Evolutionary conservation across 2,113 vertebrate species (phyloP).

Genomic region (Dromas ardeola): DNA sequence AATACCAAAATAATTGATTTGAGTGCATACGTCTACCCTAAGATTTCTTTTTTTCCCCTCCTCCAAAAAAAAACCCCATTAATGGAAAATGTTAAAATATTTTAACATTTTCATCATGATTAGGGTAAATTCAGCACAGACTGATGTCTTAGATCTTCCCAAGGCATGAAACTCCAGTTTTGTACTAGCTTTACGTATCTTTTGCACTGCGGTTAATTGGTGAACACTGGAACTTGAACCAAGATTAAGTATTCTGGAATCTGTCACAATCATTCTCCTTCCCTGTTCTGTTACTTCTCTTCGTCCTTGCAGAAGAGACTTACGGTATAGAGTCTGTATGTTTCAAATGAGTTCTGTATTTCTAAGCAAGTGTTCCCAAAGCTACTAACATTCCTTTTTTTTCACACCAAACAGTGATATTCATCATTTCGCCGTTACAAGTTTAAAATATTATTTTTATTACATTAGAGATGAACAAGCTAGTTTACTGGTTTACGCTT

Average conservation of each 20-base stretch:
- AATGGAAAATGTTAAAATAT: neutral
- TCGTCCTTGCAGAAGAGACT: neutral
- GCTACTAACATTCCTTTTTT: neutral
- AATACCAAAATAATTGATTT: neutral
- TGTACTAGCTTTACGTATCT: neutral
- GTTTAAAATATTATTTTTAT: neutral
- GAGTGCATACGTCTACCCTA: neutral
- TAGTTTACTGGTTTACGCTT: neutral
- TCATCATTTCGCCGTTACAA: neutral
- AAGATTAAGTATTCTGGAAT: neutral
- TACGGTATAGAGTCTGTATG: neutral
- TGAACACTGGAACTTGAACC: neutral
- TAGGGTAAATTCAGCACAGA: neutral
- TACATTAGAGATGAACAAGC: neutral
- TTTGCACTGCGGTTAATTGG: neutral
- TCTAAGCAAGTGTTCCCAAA: neutral
- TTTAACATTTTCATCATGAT: neutral
- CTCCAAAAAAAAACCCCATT: accelerated
- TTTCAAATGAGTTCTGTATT: neutral
- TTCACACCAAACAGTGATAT: neutral
- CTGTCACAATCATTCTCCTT: neutral
- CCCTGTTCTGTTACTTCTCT: neutral
- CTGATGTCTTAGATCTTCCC: neutral
- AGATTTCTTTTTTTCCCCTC: neutral
- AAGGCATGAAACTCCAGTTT: neutral